A percentile compares a stretch with the other conserved stretches of the same genome.
phyloP scores from a whole-genome alignment of 1,140 invertebrate genomes.

The Stegodyphus mimosarum region DNA sequence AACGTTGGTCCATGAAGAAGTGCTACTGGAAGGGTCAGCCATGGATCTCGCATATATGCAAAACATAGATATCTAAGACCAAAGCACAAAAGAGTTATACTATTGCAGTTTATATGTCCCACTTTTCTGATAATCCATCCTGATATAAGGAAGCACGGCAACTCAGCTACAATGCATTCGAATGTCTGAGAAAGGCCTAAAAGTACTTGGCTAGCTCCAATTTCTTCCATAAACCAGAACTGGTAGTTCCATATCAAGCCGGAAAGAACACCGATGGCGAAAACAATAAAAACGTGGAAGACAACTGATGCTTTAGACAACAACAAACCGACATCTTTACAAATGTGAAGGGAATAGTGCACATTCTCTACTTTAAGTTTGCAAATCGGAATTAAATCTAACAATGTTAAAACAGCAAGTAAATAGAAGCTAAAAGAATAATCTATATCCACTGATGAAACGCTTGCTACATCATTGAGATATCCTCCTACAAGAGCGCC shows the following conservation, averaged over 20 bases:
- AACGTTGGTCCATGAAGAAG: constrained; percentile 87
- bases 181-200: constrained; percentile 75
- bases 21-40: constrained; percentile 86
- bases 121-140: constrained; percentile 79
- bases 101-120: constrained; percentile 85
- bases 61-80: constrained; percentile 83
- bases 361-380: constrained; percentile 9
- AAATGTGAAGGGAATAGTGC: constrained; percentile 20
- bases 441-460: constrained; percentile 63
- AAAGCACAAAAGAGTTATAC: constrained; percentile 81
- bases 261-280: constrained; percentile 84
- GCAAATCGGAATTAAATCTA: constrained; percentile 30
- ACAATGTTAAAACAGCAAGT: not conserved
- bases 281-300: constrained; percentile 75
- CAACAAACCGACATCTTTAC: constrained; percentile 24
- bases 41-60: constrained; percentile 79
- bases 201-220: constrained; percentile 73
- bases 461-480: constrained; percentile 24
- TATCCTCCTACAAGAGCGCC: constrained; percentile 33
- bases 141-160: constrained; percentile 45
- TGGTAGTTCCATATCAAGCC: constrained; percentile 88
- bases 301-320: not conserved
- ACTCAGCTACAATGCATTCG: constrained; percentile 72
- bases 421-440: constrained; percentile 23
- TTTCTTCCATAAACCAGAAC: constrained; percentile 66